A percentile compares a stretch with the other conserved stretches of the same genome.
phyloP scores from a whole-genome alignment of 2,797 vertebrate species.

The Spinibarbus caldwelli region DNA sequence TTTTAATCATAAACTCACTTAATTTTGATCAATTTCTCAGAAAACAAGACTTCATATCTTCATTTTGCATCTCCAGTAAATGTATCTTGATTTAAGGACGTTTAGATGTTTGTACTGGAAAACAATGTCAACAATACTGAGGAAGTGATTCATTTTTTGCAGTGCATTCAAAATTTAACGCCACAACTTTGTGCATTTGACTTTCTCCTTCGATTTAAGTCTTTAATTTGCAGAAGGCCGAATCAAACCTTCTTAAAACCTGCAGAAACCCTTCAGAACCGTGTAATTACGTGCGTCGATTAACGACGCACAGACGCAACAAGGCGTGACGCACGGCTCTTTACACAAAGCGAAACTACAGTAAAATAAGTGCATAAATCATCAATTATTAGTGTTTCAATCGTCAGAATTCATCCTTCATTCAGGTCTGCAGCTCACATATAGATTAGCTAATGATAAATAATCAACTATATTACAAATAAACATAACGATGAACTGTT shows the following conservation, averaged over 20 bases:
- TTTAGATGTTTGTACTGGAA: not conserved
- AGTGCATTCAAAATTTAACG: no score
- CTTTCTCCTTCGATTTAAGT: not conserved
- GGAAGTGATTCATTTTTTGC: not conserved
- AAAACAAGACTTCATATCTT: no score
- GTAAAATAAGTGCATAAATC: not conserved
- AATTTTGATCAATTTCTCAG: no score
- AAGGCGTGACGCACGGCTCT: not conserved
- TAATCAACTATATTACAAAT: not conserved
- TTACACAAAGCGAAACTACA: not conserved
- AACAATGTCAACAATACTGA: not conserved
- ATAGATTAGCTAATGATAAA: not conserved
- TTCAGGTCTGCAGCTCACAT: no score
- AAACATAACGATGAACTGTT: not conserved
- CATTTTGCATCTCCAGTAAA: not conserved
- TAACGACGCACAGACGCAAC: not conserved
- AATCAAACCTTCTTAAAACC: not conserved
- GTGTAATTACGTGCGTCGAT: not conserved
- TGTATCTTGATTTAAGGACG: not conserved
- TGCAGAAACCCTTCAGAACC: not conserved
- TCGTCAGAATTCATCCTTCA: accelerated
- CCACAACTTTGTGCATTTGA: not conserved
- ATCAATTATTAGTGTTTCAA: no score
- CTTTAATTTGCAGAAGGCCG: not conserved
- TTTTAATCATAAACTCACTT: no score